Evolutionary conservation across 2,113 vertebrate species (phyloP), one percentile per base, ranked within the genome.

Genomic region (Trematocara stigmaticum): DNA sequence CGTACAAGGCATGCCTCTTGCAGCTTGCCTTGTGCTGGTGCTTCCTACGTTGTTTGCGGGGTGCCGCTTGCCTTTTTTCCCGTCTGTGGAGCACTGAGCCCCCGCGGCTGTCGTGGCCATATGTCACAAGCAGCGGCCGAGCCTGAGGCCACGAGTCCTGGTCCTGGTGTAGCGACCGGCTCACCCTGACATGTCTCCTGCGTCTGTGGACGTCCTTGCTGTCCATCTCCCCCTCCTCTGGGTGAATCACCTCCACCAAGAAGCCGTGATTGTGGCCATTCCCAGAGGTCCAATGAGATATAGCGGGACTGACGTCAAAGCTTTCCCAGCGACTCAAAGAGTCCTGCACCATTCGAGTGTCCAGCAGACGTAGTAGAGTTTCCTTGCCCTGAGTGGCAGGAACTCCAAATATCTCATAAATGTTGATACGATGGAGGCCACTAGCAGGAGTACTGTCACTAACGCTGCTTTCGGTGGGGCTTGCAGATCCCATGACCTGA

Each of bases 351-450:
- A 99, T 92, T 91, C 98, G 97, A 79, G 98, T 99, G 97, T 99
- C 99, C 96, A 99, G 96, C 88, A 99, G 97, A 94, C 98, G 97
- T 53, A 96, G 97, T 89, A 99, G 95, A 18, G 98, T 97, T 83
- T 98, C 97, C 90, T 96, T 91, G 4, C 84, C 74, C 66, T 93
- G 89, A 87, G 94, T 42, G 81, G 95, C 91, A 79, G 97, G 97
- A 89, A 96, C 96, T 92, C 97, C 97, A 86, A 99, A 96, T 90
- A 99, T 97, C 96, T 99, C 99, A 94, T 98, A 99, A 96, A 99
- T 97, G 97, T 99, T 99, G 96, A 99, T 98, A 85, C 99, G 97
- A 88, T 99, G 98, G 92, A 97, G 94, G 92, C 97, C 97, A 64
- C 96, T 96, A 71, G 94, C 94, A 71, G 92, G 56, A 81, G 78